Conservation (phyloP, 1,140 invertebrate species). For the Eriocheir sinensis region DNA sequence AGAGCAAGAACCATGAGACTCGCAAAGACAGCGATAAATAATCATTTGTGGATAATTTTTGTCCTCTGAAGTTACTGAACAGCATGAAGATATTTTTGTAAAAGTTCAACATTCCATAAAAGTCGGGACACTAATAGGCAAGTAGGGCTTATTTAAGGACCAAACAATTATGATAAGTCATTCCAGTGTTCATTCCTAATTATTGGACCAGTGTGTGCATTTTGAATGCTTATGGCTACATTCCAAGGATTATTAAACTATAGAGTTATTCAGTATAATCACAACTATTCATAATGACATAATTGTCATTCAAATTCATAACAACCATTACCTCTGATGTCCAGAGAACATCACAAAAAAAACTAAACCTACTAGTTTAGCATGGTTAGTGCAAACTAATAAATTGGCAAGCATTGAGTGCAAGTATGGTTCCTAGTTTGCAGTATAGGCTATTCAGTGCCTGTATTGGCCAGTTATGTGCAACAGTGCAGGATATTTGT, state of each 20-base stretch:
- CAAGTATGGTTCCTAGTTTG: neutral
- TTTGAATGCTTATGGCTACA: too few species aligned
- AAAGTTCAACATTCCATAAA: neutral
- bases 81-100: neutral
- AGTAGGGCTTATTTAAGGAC: neutral
- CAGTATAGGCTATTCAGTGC: neutral
- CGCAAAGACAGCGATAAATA: too few species aligned
- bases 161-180: neutral
- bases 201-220: neutral
- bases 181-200: neutral
- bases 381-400: too few species aligned
- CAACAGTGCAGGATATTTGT: neutral
- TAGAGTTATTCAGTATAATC: too few species aligned
- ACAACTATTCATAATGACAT: too few species aligned
- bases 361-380: too few species aligned
- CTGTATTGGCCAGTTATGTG: neutral
- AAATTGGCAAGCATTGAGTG: neutral
- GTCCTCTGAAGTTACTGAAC: neutral
- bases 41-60: too few species aligned
- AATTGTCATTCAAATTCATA: too few species aligned
- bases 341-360: too few species aligned
- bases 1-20: neutral
- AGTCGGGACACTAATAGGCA: neutral
- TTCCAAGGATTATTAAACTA: too few species aligned
- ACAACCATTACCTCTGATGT: too few species aligned